Base-by-base conservation (phyloP, 2,113 vertebrate species). In the Camelus bactrianus region DNA sequence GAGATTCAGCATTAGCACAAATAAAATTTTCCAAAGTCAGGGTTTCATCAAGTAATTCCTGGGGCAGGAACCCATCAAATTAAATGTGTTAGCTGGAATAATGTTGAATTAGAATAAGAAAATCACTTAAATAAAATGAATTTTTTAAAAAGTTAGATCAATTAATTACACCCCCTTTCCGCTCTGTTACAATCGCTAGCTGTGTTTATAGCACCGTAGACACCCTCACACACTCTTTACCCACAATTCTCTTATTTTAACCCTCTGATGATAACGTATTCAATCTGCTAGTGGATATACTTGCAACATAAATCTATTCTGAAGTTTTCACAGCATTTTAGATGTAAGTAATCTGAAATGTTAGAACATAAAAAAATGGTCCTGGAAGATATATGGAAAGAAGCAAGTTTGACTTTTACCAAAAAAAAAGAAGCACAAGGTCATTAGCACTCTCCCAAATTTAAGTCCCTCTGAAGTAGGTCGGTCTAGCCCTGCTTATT, bases 31-130 rank as follows among this genome's bases (percentile, higher is more conserved):
- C 20, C 16, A 30, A 92, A 91, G n/a, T 86, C 50, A 89, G 9
- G 79, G 35, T 75, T 90, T 92, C 70, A 76, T 70, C 52, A 70
- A 58, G 38, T 60, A 72, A 67, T 94, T 95, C 54, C 38, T 90
- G 80, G 1, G 20, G 8, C 30, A 84, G 62, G 35, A 86, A 46
- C 2, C 11, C 24, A 58, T 84, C 35, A n/a, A 48, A 72, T 67
- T 65, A 76, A 92, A 65, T n/a, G n/a, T 26, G 26, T 73, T 62
- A 72, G n/a, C 11, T 76, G 38, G 30, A 72, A 56, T 54, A 90
- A 95, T 50, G 65, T 38, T 82, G 35, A 92, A n/a, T 67, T 38
- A 38, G 32, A 8, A 83, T 46, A 87, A 69, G 58, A 4, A 56
- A 73, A 70, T 80, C 3, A 38, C 42, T 94, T 50, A 65, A 83